phyloP scores from a whole-genome alignment of 2,113 vertebrate species.

The Cinclus cinclus region DNA sequence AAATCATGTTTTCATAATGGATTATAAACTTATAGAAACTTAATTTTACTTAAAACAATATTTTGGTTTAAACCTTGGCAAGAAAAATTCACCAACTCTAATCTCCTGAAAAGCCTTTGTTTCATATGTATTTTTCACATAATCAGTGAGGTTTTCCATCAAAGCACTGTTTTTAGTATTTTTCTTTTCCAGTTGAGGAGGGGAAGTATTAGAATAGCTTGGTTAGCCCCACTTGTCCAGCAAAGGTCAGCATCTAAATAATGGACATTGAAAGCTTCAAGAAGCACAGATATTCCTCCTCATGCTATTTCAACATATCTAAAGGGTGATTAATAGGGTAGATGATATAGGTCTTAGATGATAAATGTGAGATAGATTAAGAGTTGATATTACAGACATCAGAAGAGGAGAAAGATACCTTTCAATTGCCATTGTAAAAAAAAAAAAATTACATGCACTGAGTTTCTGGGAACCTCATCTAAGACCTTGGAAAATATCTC shows the following conservation, averaged over 20 bases:
- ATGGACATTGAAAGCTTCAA: neutral
- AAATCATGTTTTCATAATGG: neutral
- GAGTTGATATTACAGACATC: neutral
- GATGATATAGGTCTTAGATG: neutral
- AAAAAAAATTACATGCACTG: neutral
- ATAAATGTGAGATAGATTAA: neutral
- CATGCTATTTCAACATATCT: neutral
- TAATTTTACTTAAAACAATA: neutral
- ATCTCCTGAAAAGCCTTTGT: neutral
- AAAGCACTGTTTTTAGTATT: neutral
- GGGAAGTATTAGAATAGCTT: neutral
- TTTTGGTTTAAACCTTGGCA: neutral
- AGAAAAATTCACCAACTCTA: neutral
- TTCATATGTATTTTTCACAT: neutral
- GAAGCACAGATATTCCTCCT: neutral
- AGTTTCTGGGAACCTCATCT: neutral
- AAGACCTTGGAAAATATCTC: neutral
- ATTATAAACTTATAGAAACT: neutral
- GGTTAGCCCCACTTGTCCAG: neutral
- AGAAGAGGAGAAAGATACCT: neutral
- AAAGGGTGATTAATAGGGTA: accelerated
- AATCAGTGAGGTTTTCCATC: neutral
- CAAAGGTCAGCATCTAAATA: neutral
- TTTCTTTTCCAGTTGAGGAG: neutral
- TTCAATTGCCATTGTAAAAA: neutral